phyloP scores from a whole-genome alignment of 2,113 vertebrate species.

The Poecile atricapillus region DNA sequence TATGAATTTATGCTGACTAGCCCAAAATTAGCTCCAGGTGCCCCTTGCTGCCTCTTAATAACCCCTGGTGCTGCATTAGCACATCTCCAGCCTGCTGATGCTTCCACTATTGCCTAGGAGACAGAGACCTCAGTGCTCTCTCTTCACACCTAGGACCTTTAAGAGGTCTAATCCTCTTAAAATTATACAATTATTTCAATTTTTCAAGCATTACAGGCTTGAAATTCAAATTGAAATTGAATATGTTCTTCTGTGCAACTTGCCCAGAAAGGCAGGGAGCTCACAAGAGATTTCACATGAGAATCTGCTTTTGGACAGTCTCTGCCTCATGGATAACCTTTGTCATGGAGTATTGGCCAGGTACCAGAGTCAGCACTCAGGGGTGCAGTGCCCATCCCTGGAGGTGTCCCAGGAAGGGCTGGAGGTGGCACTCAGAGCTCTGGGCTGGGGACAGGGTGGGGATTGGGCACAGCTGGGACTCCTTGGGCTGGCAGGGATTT shows the following conservation, averaged over 20 bases:
- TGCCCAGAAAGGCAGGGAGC: background rate
- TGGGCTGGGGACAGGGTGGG: background rate
- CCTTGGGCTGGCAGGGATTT: background rate
- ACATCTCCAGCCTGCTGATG: background rate
- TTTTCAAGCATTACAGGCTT: background rate
- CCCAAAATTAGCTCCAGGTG: background rate
- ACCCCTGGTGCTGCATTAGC: background rate
- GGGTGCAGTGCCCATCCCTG: background rate
- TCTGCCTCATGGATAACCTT: background rate
- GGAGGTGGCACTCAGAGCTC: background rate
- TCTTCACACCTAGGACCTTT: background rate
- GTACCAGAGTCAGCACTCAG: background rate
- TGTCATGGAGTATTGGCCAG: background rate
- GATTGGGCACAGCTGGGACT: accelerated
- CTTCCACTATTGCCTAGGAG: background rate
- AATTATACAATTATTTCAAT: background rate
- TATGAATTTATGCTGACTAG: background rate
- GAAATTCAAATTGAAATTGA: background rate
- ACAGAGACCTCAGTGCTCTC: background rate
- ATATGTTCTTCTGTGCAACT: background rate
- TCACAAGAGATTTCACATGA: background rate
- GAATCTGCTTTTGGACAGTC: background rate
- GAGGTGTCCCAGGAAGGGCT: background rate
- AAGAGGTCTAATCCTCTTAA: background rate
- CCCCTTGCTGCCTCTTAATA: background rate